A percentile compares a stretch with the other conserved stretches of the same genome.
Evolutionary conservation across 2,113 vertebrate species (phyloP).

Genomic region (Oncorhynchus masou): DNA sequence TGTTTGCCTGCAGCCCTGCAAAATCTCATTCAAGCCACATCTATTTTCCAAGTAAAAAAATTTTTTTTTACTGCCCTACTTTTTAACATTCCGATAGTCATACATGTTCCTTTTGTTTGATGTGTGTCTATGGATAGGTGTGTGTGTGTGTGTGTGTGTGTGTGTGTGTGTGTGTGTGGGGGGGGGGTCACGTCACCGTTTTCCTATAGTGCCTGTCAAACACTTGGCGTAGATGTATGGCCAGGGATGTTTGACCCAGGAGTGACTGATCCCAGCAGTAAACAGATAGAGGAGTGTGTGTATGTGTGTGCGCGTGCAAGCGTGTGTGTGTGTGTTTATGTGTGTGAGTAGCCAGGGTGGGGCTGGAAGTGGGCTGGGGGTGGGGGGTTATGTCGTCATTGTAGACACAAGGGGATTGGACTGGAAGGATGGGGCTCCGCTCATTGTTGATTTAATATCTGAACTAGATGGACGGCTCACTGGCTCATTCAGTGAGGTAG

Average conservation of each 20-base stretch:
- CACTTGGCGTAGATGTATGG: neutral
- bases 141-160: neutral
- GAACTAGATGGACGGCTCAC: neutral
- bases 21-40: too few relatives aligned
- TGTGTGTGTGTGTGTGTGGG: neutral
- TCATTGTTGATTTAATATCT: slow-evolving; percentile 13
- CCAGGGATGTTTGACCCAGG: neutral
- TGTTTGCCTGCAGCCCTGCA: too few relatives aligned
- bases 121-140: neutral
- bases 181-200: neutral
- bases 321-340: neutral
- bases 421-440: neutral
- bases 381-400: too few relatives aligned
- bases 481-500: slow-evolving; percentile 10
- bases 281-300: neutral
- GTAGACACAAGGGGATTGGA: neutral
- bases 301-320: neutral
- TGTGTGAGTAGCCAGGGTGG: slow-evolving; percentile 14
- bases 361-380: neutral
- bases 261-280: neutral
- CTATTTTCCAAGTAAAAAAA: neutral
- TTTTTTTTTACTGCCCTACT: too few relatives aligned
- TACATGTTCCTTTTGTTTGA: neutral
- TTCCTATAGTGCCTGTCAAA: neutral
- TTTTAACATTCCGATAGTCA: too few relatives aligned